Base-by-base conservation (phyloP, 2,888 invertebrate species). In the Ophraella communa region DNA sequence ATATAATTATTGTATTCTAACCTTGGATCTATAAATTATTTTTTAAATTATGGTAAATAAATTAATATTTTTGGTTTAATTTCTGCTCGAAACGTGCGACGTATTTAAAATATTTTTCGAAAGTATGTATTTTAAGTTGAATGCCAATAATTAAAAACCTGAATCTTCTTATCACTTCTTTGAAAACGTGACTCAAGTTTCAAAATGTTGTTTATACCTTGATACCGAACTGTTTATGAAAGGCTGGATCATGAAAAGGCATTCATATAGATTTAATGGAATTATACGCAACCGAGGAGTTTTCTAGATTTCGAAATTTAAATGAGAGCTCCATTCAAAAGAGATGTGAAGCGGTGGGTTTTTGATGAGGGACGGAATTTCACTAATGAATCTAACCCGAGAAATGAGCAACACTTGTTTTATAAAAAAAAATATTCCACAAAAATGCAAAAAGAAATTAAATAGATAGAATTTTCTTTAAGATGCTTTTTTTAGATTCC, bases 221-320 rank as follows among this genome's bases (percentile, higher is more conserved):
- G 42, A 65, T 62, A 61, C 59, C 30, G 35, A 53, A 66, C 52
- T 53, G 45, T 66, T 66, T 51, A 54, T 59, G 62, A 59, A 66
- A 66, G 35, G 63, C 52, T 14, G 47, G 55, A 59, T 63, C 59
- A 63, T 60, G 66, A 60, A 63, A 60, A 47, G 54, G 42, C 55
- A 58, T 66, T 66, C 63, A 63, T 66, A 66, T 60, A 66, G 58
- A 63, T 63, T 66, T 66, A 63, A 66, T 60, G 51, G 53, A 63
- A 66, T 66, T 66, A 60, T 30, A 44, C 52, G 60, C 11, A 5
- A 52, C 52, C 44, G 33, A 53, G 60, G 52, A 60, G 53, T 60
- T 59, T 59, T 59, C 51, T 27, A 24, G 59, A 59, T 42, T 60
- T 53, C 21, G 20, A 60, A 52, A 60, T 60, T 60, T 53, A 60